phyloP scores from a whole-genome alignment of 2,113 vertebrate genomes.

The Oplegnathus fasciatus region DNA sequence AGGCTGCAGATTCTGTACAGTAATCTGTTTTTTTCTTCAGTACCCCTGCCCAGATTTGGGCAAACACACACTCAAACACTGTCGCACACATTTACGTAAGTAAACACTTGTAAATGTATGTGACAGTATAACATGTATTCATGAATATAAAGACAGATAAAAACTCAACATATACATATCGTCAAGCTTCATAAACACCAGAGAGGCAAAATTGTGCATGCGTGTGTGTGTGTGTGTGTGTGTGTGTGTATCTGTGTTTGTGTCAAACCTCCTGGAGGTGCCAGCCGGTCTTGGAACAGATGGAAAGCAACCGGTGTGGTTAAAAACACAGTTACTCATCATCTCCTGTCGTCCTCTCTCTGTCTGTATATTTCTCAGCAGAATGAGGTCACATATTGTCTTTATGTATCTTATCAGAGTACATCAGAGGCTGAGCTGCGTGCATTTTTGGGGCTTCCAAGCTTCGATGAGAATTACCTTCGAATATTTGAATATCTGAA shows the following conservation, averaged over 20 bases:
- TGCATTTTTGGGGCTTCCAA: background rate
- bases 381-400: constrained; percentile 25
- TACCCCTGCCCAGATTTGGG: background rate
- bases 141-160: background rate
- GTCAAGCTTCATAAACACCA: background rate
- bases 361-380: constrained; percentile 18
- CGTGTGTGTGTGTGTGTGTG: constrained; percentile 1
- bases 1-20: background rate
- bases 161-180: background rate
- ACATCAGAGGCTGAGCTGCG: background rate
- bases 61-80: constrained; percentile 9
- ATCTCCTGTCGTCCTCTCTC: constrained; percentile 26
- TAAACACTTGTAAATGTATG: background rate
- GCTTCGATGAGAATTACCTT: too few species aligned
- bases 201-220: background rate
- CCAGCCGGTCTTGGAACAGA: constrained; percentile 59
- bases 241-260: constrained; percentile 6
- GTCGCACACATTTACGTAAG: background rate
- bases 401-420: background rate
- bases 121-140: background rate
- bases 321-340: constrained; percentile 48
- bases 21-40: constrained; percentile 14
- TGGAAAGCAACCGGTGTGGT: constrained; percentile 47
- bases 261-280: constrained; percentile 55
- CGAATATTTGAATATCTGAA: too few species aligned